phyloP scores from a whole-genome alignment of 2,797 vertebrate genomes.

The Eospalax fontanierii region DNA sequence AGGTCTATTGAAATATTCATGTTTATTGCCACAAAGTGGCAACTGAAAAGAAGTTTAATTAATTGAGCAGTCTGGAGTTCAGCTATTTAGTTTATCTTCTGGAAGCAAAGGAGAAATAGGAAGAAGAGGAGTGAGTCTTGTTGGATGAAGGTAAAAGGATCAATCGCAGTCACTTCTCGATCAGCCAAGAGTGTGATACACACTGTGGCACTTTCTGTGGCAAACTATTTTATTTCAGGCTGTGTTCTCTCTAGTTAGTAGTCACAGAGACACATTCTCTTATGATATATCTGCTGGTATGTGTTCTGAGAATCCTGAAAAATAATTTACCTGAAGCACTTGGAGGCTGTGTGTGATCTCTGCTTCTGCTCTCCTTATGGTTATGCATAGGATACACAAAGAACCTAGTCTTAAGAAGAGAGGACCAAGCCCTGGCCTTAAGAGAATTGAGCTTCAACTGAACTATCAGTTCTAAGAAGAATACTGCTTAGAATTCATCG shows the following conservation, averaged over 20 bases:
- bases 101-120: constrained; percentile 64
- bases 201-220: constrained; percentile 10
- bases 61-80: constrained; percentile 76
- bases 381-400: background rate
- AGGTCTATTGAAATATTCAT: background rate
- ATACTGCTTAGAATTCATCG: background rate
- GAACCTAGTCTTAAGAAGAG: no score
- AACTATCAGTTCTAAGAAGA: background rate
- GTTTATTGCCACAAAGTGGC: constrained; percentile 60
- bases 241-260: background rate
- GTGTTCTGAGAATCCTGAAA: background rate
- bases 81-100: constrained; percentile 81
- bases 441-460: background rate
- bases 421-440: background rate
- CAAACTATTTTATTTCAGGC: constrained; percentile 29
- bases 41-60: constrained; percentile 75
- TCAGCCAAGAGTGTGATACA: background rate
- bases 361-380: background rate
- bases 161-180: constrained; percentile 1
- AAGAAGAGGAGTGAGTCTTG: constrained; percentile 68
- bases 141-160: background rate
- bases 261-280: background rate
- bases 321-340: background rate
- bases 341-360: background rate
- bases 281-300: background rate